Percentiles rank a stretch among this genome's conserved stretches.
phyloP scores from a whole-genome alignment of 2,797 vertebrate species.

The Choloepus didactylus region DNA sequence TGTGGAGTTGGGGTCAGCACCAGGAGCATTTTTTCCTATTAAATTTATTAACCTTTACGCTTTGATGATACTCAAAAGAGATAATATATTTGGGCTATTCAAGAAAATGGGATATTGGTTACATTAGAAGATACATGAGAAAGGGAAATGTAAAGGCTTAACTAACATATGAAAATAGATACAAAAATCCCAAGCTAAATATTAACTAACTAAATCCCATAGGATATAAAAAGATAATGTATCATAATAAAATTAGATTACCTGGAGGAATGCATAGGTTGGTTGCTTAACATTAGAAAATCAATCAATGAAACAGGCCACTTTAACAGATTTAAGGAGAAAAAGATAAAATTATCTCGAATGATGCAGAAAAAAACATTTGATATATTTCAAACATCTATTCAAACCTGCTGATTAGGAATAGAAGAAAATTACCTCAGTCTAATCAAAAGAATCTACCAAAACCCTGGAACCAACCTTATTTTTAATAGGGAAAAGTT shows the following conservation, averaged over 20 bases:
- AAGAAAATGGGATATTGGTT: neutral
- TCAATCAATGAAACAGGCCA: neutral
- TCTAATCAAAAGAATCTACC: neutral
- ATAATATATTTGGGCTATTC: neutral
- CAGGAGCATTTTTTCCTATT: neutral
- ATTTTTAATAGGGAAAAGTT: neutral
- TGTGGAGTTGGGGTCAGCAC: neutral
- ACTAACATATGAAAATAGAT: neutral
- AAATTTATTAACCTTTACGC: neutral
- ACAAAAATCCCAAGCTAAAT: neutral
- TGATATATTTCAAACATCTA: neutral
- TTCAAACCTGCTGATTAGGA: neutral
- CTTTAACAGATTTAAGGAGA: neutral
- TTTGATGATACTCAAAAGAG: neutral
- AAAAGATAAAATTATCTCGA: slow-evolving; percentile 21
- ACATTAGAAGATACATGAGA: neutral
- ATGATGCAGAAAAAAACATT: neutral
- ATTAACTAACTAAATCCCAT: neutral
- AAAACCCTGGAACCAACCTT: neutral
- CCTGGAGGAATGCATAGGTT: neutral
- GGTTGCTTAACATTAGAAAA: neutral
- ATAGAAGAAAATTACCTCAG: slow-evolving; percentile 12
- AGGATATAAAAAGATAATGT: neutral
- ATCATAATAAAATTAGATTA: neutral
- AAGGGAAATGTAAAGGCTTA: neutral